Evolutionary conservation across 1,140 invertebrate species (phyloP).

Genomic region (Platyscapa corneri): DNA sequence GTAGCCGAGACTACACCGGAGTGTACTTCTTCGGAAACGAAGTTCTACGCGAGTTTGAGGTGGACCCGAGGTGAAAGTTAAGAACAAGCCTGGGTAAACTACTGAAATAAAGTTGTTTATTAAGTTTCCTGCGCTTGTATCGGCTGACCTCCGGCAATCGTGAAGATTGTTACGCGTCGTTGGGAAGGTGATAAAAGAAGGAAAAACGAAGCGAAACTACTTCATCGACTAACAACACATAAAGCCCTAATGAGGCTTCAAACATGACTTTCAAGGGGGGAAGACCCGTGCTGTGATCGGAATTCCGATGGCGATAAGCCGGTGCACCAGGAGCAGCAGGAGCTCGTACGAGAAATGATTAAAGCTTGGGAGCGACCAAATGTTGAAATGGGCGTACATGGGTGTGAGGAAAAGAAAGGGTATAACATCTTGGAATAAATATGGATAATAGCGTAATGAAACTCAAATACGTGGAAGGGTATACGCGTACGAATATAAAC

Average conservation of each 20-base stretch:
- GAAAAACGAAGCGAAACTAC: neutral
- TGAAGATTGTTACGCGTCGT: no score
- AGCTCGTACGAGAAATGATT: neutral
- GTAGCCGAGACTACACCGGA: no score
- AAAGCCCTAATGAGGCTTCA: neutral
- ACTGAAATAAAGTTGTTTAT: neutral
- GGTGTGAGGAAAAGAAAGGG: neutral
- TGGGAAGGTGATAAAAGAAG: neutral
- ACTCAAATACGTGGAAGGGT: neutral
- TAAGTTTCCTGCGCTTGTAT: neutral
- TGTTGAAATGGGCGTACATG: neutral
- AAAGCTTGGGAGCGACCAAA: neutral
- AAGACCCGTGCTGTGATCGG: neutral
- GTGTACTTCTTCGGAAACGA: neutral
- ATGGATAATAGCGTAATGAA: neutral
- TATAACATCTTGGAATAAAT: neutral
- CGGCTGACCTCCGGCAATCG: neutral
- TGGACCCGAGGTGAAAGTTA: no score
- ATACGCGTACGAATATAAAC: neutral
- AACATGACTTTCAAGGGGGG: neutral
- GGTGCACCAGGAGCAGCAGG: neutral
- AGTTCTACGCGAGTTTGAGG: neutral
- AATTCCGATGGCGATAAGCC: slow-evolving; percentile 1
- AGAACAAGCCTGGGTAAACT: neutral
- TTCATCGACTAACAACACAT: neutral